Evolutionary conservation across 2,113 vertebrate species (phyloP).

Genomic region (Paratilapia polleni): DNA sequence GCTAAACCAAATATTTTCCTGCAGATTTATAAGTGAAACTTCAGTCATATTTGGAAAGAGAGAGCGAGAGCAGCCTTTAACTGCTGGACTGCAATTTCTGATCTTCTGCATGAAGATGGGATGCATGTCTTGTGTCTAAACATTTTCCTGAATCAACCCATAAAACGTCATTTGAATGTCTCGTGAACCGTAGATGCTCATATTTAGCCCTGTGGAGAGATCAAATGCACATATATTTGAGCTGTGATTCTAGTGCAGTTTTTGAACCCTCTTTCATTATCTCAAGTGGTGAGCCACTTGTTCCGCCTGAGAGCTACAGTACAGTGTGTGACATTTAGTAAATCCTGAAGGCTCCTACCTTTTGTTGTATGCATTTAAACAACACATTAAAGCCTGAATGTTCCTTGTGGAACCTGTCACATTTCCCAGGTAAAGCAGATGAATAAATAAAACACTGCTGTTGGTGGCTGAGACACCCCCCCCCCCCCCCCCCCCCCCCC

Average conservation of each 20-base stretch:
- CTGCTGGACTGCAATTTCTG: not conserved
- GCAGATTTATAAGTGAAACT: not conserved
- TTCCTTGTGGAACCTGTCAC: conserved; percentile 61
- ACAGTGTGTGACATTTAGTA: conserved; percentile 64
- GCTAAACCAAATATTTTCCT: not conserved
- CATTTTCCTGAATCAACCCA: not conserved
- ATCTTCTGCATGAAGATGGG: not conserved
- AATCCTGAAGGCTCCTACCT: conserved; percentile 59
- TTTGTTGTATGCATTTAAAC: conserved; percentile 71
- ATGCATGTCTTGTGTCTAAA: not conserved
- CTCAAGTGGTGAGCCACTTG: conserved; percentile 55
- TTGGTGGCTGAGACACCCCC: conserved; percentile 31
- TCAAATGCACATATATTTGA: conserved; percentile 27
- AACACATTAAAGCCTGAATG: conserved; percentile 68
- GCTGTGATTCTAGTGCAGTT: conserved; percentile 33
- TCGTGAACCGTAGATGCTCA: conserved; percentile 6
- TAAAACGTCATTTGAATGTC: not conserved
- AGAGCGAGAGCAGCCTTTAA: not conserved
- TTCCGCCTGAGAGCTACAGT: conserved; percentile 33
- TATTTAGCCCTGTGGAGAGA: conserved; percentile 23
- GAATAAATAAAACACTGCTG: conserved; percentile 68
- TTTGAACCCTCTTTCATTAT: conserved; percentile 60
- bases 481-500: not conserved
- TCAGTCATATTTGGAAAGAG: not conserved
- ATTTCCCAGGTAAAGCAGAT: conserved; percentile 74